phyloP scores from a whole-genome alignment of 2,113 vertebrate species.

The Microcebus tavaratra region DNA sequence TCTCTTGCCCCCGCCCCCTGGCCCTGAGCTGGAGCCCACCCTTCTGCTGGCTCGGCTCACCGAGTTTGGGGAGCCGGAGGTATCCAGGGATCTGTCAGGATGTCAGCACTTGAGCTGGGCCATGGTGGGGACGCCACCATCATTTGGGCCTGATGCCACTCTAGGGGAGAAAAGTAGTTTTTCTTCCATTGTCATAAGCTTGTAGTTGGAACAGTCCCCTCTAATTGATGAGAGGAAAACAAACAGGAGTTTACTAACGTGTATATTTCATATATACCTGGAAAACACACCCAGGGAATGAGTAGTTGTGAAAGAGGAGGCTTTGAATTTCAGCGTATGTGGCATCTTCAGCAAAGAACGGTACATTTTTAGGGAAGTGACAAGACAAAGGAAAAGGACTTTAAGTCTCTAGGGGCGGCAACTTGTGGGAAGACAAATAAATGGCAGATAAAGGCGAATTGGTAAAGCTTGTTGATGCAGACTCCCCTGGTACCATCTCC shows the following conservation, averaged over 20 bases:
- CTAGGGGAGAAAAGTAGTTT: neutral
- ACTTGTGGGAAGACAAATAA: neutral
- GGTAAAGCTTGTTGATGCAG: neutral
- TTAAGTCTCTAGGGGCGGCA: neutral
- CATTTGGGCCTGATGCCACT: neutral
- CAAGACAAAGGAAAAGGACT: neutral
- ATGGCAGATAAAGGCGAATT: neutral
- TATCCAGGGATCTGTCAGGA: neutral
- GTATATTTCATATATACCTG: neutral
- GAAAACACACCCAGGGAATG: neutral
- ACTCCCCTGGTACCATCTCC: accelerated
- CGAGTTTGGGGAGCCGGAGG: neutral
- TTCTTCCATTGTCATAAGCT: neutral
- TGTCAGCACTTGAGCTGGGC: neutral
- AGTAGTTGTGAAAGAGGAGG: neutral
- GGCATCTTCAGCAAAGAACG: neutral
- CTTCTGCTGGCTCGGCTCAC: neutral
- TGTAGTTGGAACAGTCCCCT: neutral
- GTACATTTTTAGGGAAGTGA: neutral
- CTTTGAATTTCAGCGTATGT: neutral
- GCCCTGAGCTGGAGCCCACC: neutral
- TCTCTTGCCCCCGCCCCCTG: neutral
- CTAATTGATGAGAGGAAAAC: neutral
- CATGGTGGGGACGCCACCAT: neutral
- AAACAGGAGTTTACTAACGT: neutral